phyloP scores from a whole-genome alignment of 2,113 vertebrate species.

The Grus americana region DNA sequence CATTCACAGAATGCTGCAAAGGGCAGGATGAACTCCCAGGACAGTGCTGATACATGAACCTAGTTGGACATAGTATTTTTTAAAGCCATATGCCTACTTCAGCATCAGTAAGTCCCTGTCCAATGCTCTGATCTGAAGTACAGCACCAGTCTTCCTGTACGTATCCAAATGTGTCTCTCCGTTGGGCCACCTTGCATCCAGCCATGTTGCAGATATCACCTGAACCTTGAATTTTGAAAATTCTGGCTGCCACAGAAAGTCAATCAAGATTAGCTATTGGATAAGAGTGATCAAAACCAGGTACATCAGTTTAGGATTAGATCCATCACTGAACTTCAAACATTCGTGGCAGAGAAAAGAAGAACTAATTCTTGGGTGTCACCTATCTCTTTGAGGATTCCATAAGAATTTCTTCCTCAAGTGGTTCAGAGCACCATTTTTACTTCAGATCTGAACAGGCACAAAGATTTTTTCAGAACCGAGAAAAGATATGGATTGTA shows the following conservation, averaged over 20 bases:
- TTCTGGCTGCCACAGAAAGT: background rate
- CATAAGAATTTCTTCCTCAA: background rate
- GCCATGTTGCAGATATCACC: background rate
- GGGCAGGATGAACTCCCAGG: background rate
- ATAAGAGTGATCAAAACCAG: accelerated
- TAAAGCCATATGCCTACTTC: background rate
- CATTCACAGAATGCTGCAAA: background rate
- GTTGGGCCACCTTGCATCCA: background rate
- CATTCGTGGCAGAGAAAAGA: background rate
- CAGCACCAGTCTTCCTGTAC: background rate
- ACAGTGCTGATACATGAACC: background rate
- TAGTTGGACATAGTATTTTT: background rate
- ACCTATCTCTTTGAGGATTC: background rate
- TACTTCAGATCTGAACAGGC: background rate
- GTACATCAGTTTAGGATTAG: background rate
- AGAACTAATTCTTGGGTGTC: background rate
- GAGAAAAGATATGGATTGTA: background rate
- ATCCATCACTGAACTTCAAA: background rate
- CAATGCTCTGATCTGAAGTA: background rate
- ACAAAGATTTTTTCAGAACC: background rate
- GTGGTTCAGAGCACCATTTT: background rate
- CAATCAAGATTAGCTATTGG: background rate
- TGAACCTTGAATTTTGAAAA: background rate
- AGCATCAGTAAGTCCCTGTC: background rate
- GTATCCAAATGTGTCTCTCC: background rate